Evolutionary conservation across 2,888 invertebrate genomes (phyloP).

Genomic region (Archips crataeganus): DNA sequence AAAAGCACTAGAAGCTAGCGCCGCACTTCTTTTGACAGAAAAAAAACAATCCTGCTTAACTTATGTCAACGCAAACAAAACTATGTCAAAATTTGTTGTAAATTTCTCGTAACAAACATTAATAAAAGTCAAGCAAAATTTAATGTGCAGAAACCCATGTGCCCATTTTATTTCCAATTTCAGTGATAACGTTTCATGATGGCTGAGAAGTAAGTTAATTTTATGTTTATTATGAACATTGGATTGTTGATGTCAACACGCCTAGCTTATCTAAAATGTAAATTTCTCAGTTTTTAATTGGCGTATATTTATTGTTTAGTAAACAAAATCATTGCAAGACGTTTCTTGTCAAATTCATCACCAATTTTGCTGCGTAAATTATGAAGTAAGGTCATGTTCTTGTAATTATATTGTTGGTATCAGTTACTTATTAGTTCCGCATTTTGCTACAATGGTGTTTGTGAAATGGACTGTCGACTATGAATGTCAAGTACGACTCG

Average conservation of each 20-base stretch:
- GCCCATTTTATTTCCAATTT: slow-evolving; percentile 61
- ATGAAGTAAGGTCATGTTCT: slow-evolving; percentile 18
- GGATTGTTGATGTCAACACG: slow-evolving; percentile 60
- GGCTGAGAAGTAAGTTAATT: slow-evolving; percentile 78
- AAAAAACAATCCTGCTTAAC: slow-evolving; percentile 55
- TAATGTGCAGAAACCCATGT: slow-evolving; percentile 73
- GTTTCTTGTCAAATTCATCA: neutral
- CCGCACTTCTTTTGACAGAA: slow-evolving; percentile 17
- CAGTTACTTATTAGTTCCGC: slow-evolving; percentile 38
- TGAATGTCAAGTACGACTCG: slow-evolving; percentile 28
- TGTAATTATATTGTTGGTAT: slow-evolving; percentile 27
- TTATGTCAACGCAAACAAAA: slow-evolving; percentile 84
- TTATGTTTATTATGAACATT: slow-evolving; percentile 49
- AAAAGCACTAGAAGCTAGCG: slow-evolving; percentile 29
- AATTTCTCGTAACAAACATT: slow-evolving; percentile 78
- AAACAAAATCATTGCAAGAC: slow-evolving; percentile 17
- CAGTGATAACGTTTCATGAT: slow-evolving; percentile 62
- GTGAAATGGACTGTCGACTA: slow-evolving; percentile 3
- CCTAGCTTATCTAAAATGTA: slow-evolving; percentile 61
- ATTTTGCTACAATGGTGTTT: slow-evolving; percentile 20
- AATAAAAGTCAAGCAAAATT: slow-evolving; percentile 64
- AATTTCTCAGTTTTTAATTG: slow-evolving; percentile 47
- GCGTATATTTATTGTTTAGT: slow-evolving; percentile 28
- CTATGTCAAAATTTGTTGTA: slow-evolving; percentile 81
- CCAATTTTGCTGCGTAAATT: slow-evolving; percentile 15